phyloP scores from a whole-genome alignment of 2,888 invertebrate species.

The Macrophya alboannulata region DNA sequence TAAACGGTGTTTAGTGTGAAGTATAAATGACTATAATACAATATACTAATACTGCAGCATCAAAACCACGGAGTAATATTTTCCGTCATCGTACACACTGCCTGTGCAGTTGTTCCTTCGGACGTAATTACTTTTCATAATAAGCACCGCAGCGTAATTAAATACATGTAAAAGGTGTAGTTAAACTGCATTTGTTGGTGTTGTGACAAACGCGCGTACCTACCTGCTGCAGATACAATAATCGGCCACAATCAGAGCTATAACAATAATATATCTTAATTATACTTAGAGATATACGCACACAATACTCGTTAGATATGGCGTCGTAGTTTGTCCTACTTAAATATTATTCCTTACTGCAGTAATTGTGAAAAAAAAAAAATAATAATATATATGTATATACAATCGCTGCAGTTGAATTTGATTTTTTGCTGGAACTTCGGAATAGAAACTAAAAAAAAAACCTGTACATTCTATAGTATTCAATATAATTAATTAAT shows the following conservation, averaged over 20 bases:
- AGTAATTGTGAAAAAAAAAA: background rate
- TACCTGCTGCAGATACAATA: background rate
- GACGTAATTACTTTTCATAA: slow-evolving; percentile 12
- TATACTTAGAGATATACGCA: background rate
- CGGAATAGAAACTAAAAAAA: background rate
- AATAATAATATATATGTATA: background rate
- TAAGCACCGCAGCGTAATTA: slow-evolving; percentile 19
- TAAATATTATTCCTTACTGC: background rate
- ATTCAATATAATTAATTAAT: too few species aligned
- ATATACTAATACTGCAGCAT: background rate
- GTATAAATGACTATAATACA: background rate
- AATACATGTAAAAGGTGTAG: background rate
- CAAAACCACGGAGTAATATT: background rate
- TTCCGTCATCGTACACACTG: background rate
- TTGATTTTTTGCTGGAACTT: background rate
- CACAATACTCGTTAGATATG: slow-evolving; percentile 35
- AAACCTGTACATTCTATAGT: background rate
- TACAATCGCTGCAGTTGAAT: background rate
- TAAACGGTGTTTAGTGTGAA: slow-evolving; percentile 2
- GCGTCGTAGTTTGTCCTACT: slow-evolving; percentile 28
- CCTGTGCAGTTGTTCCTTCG: background rate
- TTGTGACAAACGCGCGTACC: background rate
- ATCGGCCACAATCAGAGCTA: background rate
- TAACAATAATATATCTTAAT: background rate
- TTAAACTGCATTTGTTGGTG: background rate